Evolutionary conservation across 1,140 invertebrate genomes (phyloP).

Genomic region (Lamellibrachia luymesi): DNA sequence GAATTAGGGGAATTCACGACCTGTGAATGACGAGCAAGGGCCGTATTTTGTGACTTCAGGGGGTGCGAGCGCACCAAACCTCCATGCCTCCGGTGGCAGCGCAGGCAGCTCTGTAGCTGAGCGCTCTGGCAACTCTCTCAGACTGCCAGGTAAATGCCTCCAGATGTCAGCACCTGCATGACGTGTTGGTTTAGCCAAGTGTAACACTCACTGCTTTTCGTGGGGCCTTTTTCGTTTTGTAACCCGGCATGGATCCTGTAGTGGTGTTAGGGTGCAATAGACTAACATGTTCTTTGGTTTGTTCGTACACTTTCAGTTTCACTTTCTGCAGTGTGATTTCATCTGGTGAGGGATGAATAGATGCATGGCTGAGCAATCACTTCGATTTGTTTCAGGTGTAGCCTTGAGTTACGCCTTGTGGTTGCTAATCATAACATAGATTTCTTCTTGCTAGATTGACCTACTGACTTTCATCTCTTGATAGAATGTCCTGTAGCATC

Average conservation of each 20-base stretch:
- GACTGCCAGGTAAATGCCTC: neutral
- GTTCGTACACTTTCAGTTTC: neutral
- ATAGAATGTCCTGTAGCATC: neutral
- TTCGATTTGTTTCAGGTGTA: neutral
- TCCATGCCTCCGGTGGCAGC: neutral
- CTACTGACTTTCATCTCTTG: neutral
- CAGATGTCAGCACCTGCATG: neutral
- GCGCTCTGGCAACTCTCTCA: neutral
- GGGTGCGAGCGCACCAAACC: neutral
- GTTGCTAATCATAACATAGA: neutral
- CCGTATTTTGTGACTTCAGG: neutral
- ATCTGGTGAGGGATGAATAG: neutral
- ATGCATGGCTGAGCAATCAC: neutral
- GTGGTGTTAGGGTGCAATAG: neutral
- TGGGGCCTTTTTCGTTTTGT: neutral
- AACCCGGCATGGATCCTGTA: neutral
- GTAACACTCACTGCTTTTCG: neutral
- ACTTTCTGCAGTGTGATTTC: neutral
- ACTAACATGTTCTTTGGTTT: neutral
- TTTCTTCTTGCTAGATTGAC: neutral
- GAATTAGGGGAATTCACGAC: neutral
- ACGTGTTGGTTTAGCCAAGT: neutral
- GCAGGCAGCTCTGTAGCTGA: neutral
- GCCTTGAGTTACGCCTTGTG: neutral
- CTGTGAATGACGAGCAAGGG: neutral